Evolutionary conservation across 2,113 vertebrate genomes (phyloP).

Genomic region (Protobothrops flavoviridis): DNA sequence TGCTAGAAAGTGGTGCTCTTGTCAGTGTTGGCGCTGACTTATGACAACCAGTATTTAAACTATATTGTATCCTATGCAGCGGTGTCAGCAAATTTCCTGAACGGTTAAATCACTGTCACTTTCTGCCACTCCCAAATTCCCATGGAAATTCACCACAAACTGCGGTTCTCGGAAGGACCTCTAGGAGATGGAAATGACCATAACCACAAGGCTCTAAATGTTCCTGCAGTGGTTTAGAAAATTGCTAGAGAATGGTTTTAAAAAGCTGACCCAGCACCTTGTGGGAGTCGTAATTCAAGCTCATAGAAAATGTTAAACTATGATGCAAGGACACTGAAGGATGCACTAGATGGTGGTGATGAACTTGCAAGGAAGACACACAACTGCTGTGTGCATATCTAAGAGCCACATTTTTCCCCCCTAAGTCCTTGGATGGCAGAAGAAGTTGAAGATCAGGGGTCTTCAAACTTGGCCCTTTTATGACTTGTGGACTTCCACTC

Average conservation of each 20-base stretch:
- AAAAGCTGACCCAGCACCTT: not conserved
- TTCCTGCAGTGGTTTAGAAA: not conserved
- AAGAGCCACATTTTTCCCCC: not conserved
- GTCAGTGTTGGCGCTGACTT: constrained; percentile 2
- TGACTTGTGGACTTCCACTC: too few relatives aligned
- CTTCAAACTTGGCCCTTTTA: too few relatives aligned
- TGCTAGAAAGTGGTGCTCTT: constrained; percentile 2
- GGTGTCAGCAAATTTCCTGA: constrained; percentile 53
- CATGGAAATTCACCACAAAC: not conserved
- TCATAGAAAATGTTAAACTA: not conserved
- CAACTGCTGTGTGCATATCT: not conserved
- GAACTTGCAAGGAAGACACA: not conserved
- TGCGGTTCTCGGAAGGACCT: not conserved
- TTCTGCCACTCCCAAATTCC: constrained; percentile 34
- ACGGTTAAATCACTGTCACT: constrained; percentile 45
- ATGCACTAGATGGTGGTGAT: not conserved
- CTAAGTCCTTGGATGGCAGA: not conserved
- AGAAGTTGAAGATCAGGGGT: not conserved
- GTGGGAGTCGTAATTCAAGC: not conserved
- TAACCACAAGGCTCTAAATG: not conserved
- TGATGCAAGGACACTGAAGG: not conserved
- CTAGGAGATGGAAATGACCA: not conserved
- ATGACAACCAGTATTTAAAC: constrained; percentile 11
- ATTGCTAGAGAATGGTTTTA: not conserved
- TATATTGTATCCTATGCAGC: not conserved